A percentile compares a stretch with the other conserved stretches of the same genome.
phyloP scores from a whole-genome alignment of 2,113 vertebrate genomes.

The Seriola rivoliana region DNA sequence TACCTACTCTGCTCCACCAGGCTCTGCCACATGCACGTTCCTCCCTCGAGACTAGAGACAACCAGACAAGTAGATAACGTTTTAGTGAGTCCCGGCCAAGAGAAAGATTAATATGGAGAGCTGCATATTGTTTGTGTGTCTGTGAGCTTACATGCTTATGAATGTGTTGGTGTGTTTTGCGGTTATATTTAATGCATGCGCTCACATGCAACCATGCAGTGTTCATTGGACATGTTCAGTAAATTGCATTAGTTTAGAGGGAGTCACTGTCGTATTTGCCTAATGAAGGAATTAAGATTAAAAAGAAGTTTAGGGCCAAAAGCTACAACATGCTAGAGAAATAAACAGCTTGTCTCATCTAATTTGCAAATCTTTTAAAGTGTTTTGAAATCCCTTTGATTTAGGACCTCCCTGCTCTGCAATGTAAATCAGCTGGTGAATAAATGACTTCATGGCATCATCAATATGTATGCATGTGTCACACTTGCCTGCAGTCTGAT shows the following conservation, averaged over 20 bases:
- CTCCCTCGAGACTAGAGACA: constrained; percentile 54
- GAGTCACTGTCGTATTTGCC: constrained; percentile 48
- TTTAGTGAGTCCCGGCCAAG: constrained; percentile 54
- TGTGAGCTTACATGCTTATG: constrained; percentile 24
- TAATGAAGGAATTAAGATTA: constrained; percentile 75
- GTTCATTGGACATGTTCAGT: constrained; percentile 37
- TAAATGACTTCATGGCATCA: constrained; percentile 77
- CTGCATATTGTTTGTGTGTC: constrained; percentile 34
- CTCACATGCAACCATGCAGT: constrained; percentile 33
- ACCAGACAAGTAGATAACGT: constrained; percentile 61
- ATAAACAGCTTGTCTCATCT: constrained; percentile 73
- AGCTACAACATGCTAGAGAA: constrained; percentile 64
- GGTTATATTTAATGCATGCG: constrained; percentile 44
- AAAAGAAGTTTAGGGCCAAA: constrained; percentile 66
- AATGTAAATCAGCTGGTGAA: constrained; percentile 78
- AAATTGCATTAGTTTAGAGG: constrained; percentile 61
- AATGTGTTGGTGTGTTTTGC: constrained; percentile 40
- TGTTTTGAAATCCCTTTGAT: constrained; percentile 76
- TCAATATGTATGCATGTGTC: constrained; percentile 79
- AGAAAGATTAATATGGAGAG: constrained; percentile 52
- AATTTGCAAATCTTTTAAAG: constrained; percentile 72
- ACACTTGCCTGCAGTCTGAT: constrained; percentile 61
- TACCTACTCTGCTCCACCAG: constrained; percentile 29
- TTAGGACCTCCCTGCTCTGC: constrained; percentile 53
- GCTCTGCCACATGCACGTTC: constrained; percentile 47